Conservation (phyloP, 2,888 invertebrate genomes). For the Pristionchus maxplancki region DNA sequence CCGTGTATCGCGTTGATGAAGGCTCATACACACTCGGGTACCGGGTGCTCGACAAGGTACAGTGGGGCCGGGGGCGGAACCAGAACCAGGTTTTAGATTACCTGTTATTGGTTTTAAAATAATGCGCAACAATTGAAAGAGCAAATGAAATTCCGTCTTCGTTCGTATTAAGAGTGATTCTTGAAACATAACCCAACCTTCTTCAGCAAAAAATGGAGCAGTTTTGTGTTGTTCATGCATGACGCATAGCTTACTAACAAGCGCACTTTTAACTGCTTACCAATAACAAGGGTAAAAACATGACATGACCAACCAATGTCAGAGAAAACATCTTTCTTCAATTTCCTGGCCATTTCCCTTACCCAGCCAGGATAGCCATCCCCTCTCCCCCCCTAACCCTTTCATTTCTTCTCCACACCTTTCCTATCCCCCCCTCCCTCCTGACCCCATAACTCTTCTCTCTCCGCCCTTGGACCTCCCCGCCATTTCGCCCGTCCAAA, state of each 20-base stretch:
- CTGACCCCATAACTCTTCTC: constrained; percentile 35
- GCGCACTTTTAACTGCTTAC: neutral
- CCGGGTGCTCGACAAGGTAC: constrained; percentile 30
- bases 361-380: neutral
- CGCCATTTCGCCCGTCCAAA: constrained; percentile 6
- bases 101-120: no score
- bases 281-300: neutral
- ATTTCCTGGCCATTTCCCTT: neutral
- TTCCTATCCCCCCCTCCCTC: neutral
- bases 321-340: neutral
- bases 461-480: constrained; percentile 6
- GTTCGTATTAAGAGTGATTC: neutral
- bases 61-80: neutral
- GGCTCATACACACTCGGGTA: constrained; percentile 38
- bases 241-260: neutral
- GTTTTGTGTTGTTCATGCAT: neutral
- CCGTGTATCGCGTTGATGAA: constrained; percentile 3
- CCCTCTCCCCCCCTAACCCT: neutral
- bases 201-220: neutral
- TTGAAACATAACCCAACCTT: neutral
- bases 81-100: neutral
- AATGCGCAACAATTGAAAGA: no score
- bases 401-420: neutral
- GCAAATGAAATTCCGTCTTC: no score
- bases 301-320: neutral